Evolutionary conservation across 2,888 invertebrate species (phyloP), one percentile per base, ranked within the genome.

Genomic region (Acleris literana): DNA sequence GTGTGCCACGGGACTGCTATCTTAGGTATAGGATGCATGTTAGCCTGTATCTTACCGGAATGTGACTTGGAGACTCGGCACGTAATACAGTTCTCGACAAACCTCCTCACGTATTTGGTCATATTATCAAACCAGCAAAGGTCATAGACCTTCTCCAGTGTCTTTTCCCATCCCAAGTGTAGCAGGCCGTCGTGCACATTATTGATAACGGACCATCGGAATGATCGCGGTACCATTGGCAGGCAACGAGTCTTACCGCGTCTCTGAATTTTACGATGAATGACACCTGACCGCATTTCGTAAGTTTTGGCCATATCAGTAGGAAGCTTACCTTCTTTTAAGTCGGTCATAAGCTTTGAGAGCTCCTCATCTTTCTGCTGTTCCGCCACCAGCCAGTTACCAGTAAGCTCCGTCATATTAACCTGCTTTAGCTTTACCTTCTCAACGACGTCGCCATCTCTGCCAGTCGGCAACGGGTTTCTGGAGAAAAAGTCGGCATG

Each of bases 1-100:
- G 78, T 80, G 55, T 81, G 77, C 76, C 77, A 81, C 0, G 71
- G 71, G 11, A 71, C 66, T 4, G 58, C 13, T 0, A 64, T 33
- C 68, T 81, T 84, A 0, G 79, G 79, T 4, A 81, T 82, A 0
- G 81, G 75, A 54, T 83, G 81, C 1, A 83, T 22, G 53, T 73
- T 69, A 16, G 69, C 73, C 57, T 77, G 79, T 11, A 68, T 20
- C 53, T 70, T 73, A 5, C 83, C 82, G 0, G 77, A 74, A 11
- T 29, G 43, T 9, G 74, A 70, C 64, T 83, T 83, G 0, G 80
- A 71, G 3, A 76, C 33, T 69, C 71, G 75, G 63, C 82, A 82
- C 0, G 76, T 80, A 6, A 82, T 64, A 61, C 82, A 83, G 22
- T 72, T 75, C 0, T 80, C 78, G 0, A 79, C 74, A 59, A 81